Conservation (phyloP, 2,888 invertebrate species). For the Heliconius sara region DNA sequence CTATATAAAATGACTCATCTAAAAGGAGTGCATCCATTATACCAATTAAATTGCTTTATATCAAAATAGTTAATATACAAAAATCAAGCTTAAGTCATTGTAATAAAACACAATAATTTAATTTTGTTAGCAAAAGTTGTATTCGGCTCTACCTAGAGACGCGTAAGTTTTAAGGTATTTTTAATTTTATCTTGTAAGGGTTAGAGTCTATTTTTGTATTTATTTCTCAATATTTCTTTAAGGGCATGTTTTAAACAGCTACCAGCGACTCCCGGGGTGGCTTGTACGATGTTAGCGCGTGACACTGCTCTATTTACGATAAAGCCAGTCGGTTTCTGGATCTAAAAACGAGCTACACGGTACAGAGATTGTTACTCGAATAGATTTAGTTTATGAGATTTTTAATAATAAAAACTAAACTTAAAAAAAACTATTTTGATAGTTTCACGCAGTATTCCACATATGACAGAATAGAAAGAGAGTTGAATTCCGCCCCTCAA, state of each 20-base stretch:
- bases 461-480: too few species aligned
- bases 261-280: conserved; percentile 73
- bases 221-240: conserved; percentile 21
- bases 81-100: conserved; percentile 51
- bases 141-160: conserved; percentile 2
- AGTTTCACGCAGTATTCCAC: too few species aligned
- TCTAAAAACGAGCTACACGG: conserved; percentile 63
- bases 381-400: not conserved
- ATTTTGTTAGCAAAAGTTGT: not conserved
- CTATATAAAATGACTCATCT: conserved; percentile 64
- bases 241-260: conserved; percentile 68
- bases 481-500: too few species aligned
- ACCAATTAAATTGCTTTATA: conserved; percentile 62
- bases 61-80: conserved; percentile 52
- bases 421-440: not conserved
- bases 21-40: conserved; percentile 63
- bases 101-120: conserved; percentile 43
- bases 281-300: conserved; percentile 80
- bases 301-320: conserved; percentile 82
- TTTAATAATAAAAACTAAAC: not conserved
- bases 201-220: conserved; percentile 29
- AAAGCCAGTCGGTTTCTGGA: conserved; percentile 59
- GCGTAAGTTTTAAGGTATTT: conserved; percentile 11
- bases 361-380: conserved; percentile 54
- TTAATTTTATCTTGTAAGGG: not conserved